phyloP scores from a whole-genome alignment of 1,140 invertebrate species.

The Aphaenogaster ashmeadi region DNA sequence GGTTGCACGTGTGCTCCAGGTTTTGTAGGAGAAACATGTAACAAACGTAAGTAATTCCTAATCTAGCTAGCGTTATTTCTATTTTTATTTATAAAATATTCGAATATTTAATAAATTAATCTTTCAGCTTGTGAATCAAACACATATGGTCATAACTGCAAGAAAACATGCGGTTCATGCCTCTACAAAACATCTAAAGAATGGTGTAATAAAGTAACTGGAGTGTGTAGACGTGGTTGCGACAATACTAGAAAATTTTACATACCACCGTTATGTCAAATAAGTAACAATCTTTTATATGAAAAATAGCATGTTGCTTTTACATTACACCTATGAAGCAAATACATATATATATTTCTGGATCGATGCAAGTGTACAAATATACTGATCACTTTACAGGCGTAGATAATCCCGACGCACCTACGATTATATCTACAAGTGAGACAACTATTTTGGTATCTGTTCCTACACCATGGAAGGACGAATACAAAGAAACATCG shows the following conservation, averaged over 20 bases:
- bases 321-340: not conserved
- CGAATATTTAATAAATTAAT: no score
- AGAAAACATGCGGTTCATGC: no score
- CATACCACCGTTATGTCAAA: conserved; percentile 67
- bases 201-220: conserved; percentile 59
- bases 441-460: conserved; percentile 32
- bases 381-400: conserved; percentile 15
- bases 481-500: conserved; percentile 22
- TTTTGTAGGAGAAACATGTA: no score
- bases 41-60: no score
- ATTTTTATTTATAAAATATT: no score
- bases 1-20: no score
- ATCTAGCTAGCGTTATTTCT: no score
- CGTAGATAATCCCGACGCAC: not conserved
- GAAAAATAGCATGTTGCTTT: not conserved
- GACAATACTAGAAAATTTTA: conserved; percentile 5
- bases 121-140: no score
- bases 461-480: not conserved
- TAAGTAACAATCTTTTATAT: conserved; percentile 44
- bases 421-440: conserved; percentile 15
- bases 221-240: conserved; percentile 52
- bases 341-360: not conserved
- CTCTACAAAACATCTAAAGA: no score
- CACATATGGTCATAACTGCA: no score
- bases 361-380: not conserved